A percentile compares a stretch with the other conserved stretches of the same genome.
Evolutionary conservation across 2,113 vertebrate species (phyloP).

Genomic region (Lepus americanus): DNA sequence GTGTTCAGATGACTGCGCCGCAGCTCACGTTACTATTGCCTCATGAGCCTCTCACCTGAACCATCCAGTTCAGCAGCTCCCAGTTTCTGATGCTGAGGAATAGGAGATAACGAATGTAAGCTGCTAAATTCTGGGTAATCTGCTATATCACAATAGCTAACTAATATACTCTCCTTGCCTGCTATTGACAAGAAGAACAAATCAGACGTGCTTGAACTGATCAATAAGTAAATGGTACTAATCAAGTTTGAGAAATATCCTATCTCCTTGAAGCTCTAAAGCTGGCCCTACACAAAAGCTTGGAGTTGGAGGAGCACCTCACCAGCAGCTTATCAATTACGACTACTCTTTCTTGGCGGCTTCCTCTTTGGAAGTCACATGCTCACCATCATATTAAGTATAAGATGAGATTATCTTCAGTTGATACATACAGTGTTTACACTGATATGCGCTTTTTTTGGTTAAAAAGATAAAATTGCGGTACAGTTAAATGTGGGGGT

Average conservation of each 20-base stretch:
- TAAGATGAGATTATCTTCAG: background rate
- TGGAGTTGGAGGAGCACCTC: background rate
- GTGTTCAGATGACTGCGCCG: background rate
- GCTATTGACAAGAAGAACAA: background rate
- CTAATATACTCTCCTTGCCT: background rate
- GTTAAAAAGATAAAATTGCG: background rate
- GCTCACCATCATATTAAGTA: background rate
- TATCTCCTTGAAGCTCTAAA: background rate
- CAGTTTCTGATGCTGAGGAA: background rate
- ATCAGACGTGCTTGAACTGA: background rate
- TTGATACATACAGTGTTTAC: background rate
- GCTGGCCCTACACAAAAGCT: background rate
- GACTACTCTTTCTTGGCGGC: background rate
- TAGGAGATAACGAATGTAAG: background rate
- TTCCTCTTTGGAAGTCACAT: slow-evolving; percentile 1
- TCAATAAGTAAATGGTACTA: background rate
- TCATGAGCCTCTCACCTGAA: slow-evolving; percentile 14
- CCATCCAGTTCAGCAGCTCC: background rate
- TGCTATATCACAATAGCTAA: background rate
- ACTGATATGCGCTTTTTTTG: background rate
- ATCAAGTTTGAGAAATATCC: background rate
- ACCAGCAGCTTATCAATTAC: background rate
- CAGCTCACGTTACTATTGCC: background rate
- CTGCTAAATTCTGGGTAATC: background rate
- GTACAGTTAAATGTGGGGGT: background rate